A percentile compares a stretch with the other conserved stretches of the same genome.
These are phyloP conservation scores for Trichomycterus rosablanca DNA, from an alignment of 2,113 vertebrate genomes.

Conservation along the genomic window DNA sequence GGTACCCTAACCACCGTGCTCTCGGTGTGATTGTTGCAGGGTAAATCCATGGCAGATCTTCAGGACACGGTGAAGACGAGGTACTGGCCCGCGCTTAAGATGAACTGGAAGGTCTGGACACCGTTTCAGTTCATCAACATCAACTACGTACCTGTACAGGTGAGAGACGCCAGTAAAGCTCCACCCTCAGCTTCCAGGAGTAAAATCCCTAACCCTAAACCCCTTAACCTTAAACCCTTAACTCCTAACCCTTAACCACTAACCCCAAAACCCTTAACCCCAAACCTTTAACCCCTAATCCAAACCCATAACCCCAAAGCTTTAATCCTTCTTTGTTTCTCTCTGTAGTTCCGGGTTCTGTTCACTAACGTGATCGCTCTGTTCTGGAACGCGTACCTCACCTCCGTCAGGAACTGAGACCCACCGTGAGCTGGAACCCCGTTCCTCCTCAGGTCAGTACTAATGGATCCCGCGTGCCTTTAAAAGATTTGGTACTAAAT, in stretches of 20 bases:
- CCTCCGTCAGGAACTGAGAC: constrained; percentile 75
- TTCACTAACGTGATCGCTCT: constrained; percentile 81
- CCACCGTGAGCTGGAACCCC: not conserved
- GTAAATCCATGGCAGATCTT: constrained; percentile 62
- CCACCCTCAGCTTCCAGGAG: too few species aligned
- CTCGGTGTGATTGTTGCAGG: too few species aligned
- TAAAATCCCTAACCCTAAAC: too few species aligned
- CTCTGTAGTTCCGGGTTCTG: constrained; percentile 78
- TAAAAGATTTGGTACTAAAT: not conserved
- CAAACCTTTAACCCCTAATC: too few species aligned
- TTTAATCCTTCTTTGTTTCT: too few species aligned
- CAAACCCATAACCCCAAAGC: too few species aligned
- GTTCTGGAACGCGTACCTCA: constrained; percentile 83
- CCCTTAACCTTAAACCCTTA: too few species aligned
- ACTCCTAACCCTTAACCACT: too few species aligned
- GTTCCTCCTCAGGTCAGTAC: not conserved
- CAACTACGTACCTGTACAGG: constrained; percentile 81
- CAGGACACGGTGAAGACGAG: constrained; percentile 60
- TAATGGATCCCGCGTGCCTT: constrained; percentile 25
- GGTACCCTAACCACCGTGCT: too few species aligned
- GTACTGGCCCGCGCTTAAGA: constrained; percentile 78
- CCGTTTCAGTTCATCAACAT: constrained; percentile 82
- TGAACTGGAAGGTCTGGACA: constrained; percentile 87
- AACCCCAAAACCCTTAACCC: too few species aligned
- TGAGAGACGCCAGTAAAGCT: constrained; percentile 40